These are phyloP conservation scores for Phaethornis superciliosus DNA, from an alignment of 2,113 vertebrate genomes.

Conservation along the genomic window DNA sequence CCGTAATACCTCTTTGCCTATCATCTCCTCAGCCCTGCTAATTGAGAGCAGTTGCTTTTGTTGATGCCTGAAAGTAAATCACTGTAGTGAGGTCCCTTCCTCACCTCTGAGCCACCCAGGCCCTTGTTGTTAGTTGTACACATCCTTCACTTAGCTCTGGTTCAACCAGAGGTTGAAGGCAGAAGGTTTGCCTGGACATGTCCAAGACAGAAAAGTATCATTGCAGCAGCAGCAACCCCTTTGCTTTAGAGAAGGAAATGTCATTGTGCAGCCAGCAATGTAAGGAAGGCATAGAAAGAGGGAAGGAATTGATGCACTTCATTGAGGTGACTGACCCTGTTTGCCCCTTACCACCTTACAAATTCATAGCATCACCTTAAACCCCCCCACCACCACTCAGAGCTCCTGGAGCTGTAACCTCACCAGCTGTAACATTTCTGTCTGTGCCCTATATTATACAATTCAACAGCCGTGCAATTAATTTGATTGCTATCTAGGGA, in stretches of 20 bases:
- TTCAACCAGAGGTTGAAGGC: not conserved
- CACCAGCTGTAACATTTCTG: not conserved
- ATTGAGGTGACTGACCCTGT: not conserved
- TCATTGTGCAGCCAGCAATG: not conserved
- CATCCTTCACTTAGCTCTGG: not conserved
- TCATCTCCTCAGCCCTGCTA: not conserved
- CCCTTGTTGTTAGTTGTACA: not conserved
- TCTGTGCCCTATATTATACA: not conserved
- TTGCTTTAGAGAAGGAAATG: not conserved
- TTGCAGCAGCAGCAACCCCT: not conserved
- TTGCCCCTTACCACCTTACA: not conserved
- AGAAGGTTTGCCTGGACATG: not conserved
- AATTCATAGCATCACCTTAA: not conserved
- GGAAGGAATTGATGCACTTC: not conserved
- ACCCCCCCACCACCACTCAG: not conserved
- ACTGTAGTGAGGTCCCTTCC: not conserved
- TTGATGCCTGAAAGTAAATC: not conserved
- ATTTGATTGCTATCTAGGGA: not conserved
- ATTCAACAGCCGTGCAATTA: not conserved
- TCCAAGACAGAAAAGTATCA: not conserved
- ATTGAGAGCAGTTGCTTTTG: not conserved
- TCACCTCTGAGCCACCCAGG: not conserved
- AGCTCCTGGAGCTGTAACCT: not conserved
- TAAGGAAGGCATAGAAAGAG: not conserved
- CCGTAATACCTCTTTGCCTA: not conserved